phyloP scores from a whole-genome alignment of 2,113 vertebrate genomes.

The Athene noctua region DNA sequence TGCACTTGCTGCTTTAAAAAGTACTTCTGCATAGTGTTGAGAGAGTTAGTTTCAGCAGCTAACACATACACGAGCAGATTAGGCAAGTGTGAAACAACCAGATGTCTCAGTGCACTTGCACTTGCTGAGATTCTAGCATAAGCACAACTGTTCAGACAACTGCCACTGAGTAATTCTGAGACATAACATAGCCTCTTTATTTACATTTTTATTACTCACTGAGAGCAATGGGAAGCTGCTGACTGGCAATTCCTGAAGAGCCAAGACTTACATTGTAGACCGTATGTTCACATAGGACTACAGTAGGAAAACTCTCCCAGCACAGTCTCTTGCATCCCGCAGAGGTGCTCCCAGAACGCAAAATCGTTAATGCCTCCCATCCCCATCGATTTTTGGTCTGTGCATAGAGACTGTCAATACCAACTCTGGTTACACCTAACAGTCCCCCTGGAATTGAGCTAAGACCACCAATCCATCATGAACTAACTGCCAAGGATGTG shows the following conservation, averaged over 20 bases:
- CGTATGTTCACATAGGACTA: background rate
- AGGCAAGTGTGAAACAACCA: slow-evolving; percentile 4
- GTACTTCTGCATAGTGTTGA: background rate
- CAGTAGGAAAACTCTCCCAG: background rate
- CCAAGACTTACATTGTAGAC: background rate
- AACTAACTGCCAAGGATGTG: background rate
- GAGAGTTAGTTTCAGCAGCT: background rate
- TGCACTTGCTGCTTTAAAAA: background rate
- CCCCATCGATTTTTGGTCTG: background rate
- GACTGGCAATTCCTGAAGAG: background rate
- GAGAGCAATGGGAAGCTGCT: background rate
- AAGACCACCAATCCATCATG: background rate
- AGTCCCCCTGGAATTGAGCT: background rate
- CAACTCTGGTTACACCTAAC: background rate
- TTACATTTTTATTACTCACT: background rate
- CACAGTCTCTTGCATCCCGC: background rate
- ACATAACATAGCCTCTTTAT: background rate
- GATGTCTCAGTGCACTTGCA: background rate
- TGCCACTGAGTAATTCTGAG: background rate
- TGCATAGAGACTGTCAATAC: background rate
- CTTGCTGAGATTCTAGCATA: background rate
- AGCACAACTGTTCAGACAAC: slow-evolving; percentile 55
- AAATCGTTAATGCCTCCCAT: background rate
- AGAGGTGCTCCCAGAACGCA: background rate
- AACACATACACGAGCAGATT: background rate